Conservation (phyloP, 2,797 vertebrate species). For the Delichon dasypus region DNA sequence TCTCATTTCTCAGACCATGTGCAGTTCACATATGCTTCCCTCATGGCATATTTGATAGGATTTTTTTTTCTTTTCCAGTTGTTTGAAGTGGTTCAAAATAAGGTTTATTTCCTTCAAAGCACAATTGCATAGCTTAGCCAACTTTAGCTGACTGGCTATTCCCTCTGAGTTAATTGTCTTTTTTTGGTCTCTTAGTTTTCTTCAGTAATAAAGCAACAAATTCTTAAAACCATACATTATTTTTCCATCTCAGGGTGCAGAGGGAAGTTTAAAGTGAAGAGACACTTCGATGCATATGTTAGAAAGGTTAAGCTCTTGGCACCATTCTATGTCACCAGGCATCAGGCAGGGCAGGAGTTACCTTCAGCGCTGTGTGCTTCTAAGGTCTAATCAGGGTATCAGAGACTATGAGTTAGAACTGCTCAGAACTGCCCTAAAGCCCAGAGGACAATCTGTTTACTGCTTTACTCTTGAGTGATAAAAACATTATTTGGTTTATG, state of each 20-base stretch:
- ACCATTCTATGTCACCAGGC: background rate
- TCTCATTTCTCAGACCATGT: conserved; percentile 7
- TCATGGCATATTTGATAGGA: background rate
- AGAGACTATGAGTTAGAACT: background rate
- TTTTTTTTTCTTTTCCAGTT: background rate
- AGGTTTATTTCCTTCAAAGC: background rate
- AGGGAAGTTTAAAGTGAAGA: background rate
- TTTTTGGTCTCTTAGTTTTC: background rate
- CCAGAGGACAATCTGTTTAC: background rate
- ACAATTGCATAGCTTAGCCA: background rate
- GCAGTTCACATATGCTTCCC: conserved; percentile 24
- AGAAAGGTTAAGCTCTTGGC: background rate
- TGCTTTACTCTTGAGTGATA: background rate
- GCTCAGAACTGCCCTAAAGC: background rate
- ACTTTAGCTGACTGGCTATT: background rate
- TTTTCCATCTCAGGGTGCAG: accelerated
- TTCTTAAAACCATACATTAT: background rate
- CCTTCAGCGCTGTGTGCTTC: background rate
- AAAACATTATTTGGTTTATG: background rate
- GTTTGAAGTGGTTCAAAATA: background rate
- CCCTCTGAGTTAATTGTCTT: background rate
- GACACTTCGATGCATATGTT: background rate
- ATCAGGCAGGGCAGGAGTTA: background rate
- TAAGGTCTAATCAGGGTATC: background rate
- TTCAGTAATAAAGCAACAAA: background rate